Percentiles rank a stretch among this genome's conserved stretches.
phyloP scores from a whole-genome alignment of 2,797 vertebrate species.

The Poecilia picta region DNA sequence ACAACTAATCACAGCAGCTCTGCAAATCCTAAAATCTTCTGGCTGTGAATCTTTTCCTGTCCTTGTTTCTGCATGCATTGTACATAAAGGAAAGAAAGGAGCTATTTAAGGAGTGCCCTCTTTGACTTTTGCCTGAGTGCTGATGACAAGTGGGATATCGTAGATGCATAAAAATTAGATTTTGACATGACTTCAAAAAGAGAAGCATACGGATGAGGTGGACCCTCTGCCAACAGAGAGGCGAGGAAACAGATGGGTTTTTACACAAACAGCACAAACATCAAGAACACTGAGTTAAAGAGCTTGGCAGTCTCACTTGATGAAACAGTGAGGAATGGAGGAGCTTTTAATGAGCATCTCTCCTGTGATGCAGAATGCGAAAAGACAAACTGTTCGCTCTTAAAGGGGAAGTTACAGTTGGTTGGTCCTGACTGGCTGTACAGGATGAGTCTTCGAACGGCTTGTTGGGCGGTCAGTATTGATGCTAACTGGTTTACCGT shows the following conservation, averaged over 20 bases:
- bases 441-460: constrained; percentile 27
- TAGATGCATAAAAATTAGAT: constrained; percentile 78
- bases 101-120: constrained; percentile 71
- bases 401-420: constrained; percentile 71
- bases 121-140: constrained; percentile 74
- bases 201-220: constrained; percentile 85
- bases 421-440: constrained; percentile 36
- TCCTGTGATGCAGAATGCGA: constrained; percentile 80
- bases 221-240: constrained; percentile 84
- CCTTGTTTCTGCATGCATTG: constrained; percentile 39
- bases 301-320: constrained; percentile 85
- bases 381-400: constrained; percentile 80
- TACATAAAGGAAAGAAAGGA: constrained; percentile 49
- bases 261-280: constrained; percentile 87
- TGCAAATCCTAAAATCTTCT: constrained; percentile 18
- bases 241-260: constrained; percentile 86
- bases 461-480: constrained; percentile 21
- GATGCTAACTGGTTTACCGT: neutral
- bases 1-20: constrained; percentile 18
- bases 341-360: constrained; percentile 85
- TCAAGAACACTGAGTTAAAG: constrained; percentile 86
- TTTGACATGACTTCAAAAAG: constrained; percentile 85
- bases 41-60: constrained; percentile 29
- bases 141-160: constrained; percentile 80
- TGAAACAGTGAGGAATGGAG: constrained; percentile 83